Percentiles rank a stretch among this genome's conserved stretches.
Conservation (phyloP, 2,797 vertebrate genomes). For the Etheostoma perlongum region DNA sequence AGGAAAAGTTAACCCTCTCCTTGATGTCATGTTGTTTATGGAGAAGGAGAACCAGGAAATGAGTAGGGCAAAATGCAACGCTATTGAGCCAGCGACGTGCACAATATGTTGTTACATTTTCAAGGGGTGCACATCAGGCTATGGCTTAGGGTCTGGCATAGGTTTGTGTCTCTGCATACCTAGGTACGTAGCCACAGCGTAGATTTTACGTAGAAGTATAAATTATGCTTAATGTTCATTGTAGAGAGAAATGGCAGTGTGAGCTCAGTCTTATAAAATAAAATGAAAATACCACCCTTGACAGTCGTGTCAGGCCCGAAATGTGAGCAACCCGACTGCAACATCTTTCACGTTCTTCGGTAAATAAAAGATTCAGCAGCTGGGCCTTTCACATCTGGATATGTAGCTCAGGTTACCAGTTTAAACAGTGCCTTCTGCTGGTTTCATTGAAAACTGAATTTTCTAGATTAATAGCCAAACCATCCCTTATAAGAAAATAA, state of each 20-base stretch:
- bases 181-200: too few relatives aligned
- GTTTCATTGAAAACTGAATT: background rate
- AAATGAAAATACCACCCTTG: slow-evolving; percentile 5
- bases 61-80: too few relatives aligned
- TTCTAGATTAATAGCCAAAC: background rate
- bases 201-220: background rate
- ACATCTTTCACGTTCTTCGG: slow-evolving; percentile 11
- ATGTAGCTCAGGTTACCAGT: background rate
- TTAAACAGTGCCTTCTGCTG: background rate
- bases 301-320: background rate
- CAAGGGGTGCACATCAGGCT: too few relatives aligned
- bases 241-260: background rate
- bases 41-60: too few relatives aligned
- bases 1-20: too few relatives aligned
- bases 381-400: background rate
- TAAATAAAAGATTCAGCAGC: slow-evolving; percentile 22
- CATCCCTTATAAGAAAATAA: too few relatives aligned
- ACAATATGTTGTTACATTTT: too few relatives aligned
- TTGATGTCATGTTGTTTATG: too few relatives aligned
- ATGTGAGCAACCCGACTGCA: slow-evolving; percentile 7
- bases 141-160: too few relatives aligned
- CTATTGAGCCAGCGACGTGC: too few relatives aligned
- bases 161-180: too few relatives aligned
- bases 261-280: slow-evolving; percentile 1
- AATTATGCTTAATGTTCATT: background rate